A percentile compares a stretch with the other conserved stretches of the same genome.
These are phyloP conservation scores for Amblyornis subalaris DNA, from an alignment of 2,113 vertebrate genomes.

Conservation along the genomic window DNA sequence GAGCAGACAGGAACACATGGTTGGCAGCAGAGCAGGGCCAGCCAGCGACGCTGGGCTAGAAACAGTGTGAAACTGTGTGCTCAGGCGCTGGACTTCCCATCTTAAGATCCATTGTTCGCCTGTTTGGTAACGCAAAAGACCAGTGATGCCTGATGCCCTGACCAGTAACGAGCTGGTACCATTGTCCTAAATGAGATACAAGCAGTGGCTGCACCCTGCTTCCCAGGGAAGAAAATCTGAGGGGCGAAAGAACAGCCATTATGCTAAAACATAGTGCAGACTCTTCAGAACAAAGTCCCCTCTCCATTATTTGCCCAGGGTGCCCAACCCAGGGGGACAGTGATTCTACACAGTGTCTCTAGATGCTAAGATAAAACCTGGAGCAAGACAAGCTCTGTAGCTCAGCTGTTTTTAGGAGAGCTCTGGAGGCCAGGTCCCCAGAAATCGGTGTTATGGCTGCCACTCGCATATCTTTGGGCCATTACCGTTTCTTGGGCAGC, in stretches of 20 bases:
- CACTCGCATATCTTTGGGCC: fast-evolving
- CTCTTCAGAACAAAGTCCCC: not conserved
- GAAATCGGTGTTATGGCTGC: not conserved
- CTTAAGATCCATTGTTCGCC: not conserved
- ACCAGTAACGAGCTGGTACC: not conserved
- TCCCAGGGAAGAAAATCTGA: not conserved
- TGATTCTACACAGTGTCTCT: not conserved
- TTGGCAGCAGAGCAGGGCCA: not conserved
- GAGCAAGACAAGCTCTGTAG: not conserved
- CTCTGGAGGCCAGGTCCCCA: not conserved
- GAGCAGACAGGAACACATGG: not conserved
- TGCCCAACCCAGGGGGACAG: not conserved
- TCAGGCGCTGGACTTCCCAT: not conserved
- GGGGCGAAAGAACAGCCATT: not conserved
- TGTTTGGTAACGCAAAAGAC: not conserved
- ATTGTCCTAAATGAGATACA: not conserved
- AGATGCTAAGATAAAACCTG: not conserved
- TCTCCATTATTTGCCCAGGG: not conserved
- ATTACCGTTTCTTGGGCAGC: constrained; percentile 93
- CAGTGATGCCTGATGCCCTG: not conserved
- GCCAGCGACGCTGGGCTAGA: not conserved
- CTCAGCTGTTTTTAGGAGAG: not conserved
- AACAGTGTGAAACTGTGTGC: not conserved
- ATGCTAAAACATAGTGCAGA: not conserved
- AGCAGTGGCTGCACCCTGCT: not conserved